These are phyloP conservation scores for Hippotragus niger DNA, from an alignment of 2,113 vertebrate genomes.

Conservation along the genomic window DNA sequence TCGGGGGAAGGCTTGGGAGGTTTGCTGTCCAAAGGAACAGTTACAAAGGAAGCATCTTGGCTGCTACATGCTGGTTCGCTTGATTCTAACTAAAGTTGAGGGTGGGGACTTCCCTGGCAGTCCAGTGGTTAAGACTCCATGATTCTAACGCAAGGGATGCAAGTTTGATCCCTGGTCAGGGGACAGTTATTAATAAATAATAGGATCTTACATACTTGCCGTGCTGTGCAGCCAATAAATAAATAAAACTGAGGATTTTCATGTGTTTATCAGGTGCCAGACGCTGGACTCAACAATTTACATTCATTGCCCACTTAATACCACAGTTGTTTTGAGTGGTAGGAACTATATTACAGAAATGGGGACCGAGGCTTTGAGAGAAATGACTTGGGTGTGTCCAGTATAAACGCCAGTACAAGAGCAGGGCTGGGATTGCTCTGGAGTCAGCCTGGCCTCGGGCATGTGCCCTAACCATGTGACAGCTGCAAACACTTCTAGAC, in stretches of 20 bases:
- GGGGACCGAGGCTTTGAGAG: background rate
- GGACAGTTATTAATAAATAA: background rate
- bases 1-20: background rate
- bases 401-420: background rate
- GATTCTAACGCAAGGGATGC: background rate
- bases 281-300: background rate
- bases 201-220: background rate
- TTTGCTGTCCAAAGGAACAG: background rate
- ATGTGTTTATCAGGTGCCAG: background rate
- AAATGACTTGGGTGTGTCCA: background rate
- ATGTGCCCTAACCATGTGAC: background rate
- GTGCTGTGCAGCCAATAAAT: background rate
- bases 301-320: accelerated
- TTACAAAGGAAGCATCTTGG: background rate
- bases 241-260: background rate
- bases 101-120: background rate
- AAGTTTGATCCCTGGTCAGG: background rate
- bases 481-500: background rate
- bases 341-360: background rate
- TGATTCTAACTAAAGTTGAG: background rate
- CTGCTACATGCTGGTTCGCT: background rate
- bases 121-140: background rate
- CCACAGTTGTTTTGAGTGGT: background rate
- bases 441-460: background rate
- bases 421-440: background rate